Percentiles rank a stretch among this genome's conserved stretches.
phyloP scores from a whole-genome alignment of 1,140 invertebrate species.

The Drosophila trapezifrons region DNA sequence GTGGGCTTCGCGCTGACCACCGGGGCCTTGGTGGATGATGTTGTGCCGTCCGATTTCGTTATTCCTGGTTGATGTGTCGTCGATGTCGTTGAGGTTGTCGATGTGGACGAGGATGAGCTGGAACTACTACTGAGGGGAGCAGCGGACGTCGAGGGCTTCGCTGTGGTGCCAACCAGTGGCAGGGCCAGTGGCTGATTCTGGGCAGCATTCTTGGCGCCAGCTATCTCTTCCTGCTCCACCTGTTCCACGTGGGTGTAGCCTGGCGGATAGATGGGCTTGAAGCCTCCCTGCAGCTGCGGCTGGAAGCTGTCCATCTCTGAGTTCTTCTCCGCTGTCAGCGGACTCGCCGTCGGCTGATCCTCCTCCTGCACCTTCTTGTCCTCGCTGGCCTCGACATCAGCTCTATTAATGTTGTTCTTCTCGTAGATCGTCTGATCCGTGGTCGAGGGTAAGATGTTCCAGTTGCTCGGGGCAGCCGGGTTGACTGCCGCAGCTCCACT shows the following conservation, averaged over 20 bases:
- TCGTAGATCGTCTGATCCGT: slow-evolving; percentile 57
- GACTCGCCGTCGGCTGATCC: slow-evolving; percentile 26
- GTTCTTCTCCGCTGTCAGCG: slow-evolving; percentile 63
- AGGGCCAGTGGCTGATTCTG: slow-evolving; percentile 58
- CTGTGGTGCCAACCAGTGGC: slow-evolving; percentile 38
- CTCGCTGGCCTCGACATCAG: slow-evolving; percentile 61
- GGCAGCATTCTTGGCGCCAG: slow-evolving; percentile 18
- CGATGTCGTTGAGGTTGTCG: slow-evolving; percentile 43
- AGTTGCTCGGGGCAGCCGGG: slow-evolving; percentile 85
- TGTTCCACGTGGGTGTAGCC: slow-evolving; percentile 62
- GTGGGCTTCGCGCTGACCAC: slow-evolving; percentile 35
- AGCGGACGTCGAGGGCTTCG: slow-evolving; percentile 21
- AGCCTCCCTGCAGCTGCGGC: slow-evolving; percentile 88
- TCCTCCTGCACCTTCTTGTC: slow-evolving; percentile 46
- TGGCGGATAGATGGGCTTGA: slow-evolving; percentile 87
- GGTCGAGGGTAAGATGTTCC: slow-evolving; percentile 86
- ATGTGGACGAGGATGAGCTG: slow-evolving; percentile 17
- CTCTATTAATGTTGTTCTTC: slow-evolving; percentile 78
- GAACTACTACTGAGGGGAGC: slow-evolving; percentile 25
- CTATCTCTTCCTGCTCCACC: slow-evolving; percentile 40
- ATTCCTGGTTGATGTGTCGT: slow-evolving; percentile 34
- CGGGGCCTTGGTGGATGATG: slow-evolving; percentile 42
- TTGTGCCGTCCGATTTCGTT: slow-evolving; percentile 26
- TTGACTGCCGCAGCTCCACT: slow-evolving; percentile 60
- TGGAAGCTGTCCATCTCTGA: slow-evolving; percentile 89